A percentile compares a stretch with the other conserved stretches of the same genome.
Conservation (phyloP, 2,888 invertebrate genomes). For the Drosophila bunnanda region DNA sequence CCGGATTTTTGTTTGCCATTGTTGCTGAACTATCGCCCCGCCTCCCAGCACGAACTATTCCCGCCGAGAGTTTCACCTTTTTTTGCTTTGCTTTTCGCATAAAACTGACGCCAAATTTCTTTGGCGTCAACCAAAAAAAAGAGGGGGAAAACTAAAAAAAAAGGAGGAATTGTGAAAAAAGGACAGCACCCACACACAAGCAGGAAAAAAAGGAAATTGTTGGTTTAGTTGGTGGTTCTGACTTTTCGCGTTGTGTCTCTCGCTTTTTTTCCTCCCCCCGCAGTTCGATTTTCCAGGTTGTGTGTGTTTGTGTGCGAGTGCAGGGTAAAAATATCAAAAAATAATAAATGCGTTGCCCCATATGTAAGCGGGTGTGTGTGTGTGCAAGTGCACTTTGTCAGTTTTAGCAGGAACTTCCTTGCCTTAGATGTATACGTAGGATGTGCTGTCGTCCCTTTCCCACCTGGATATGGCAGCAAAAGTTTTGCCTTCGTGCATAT, state of each 20-base stretch:
- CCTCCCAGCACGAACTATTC: slow-evolving; percentile 1
- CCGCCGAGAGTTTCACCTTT: slow-evolving; percentile 31
- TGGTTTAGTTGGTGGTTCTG: slow-evolving; percentile 54
- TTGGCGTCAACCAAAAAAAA: slow-evolving; percentile 74
- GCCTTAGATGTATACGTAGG: slow-evolving; percentile 26
- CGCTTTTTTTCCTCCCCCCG: slow-evolving; percentile 15
- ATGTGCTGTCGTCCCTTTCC: slow-evolving; percentile 18
- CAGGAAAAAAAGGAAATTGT: slow-evolving; percentile 25
- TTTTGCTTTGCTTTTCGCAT: slow-evolving; percentile 57
- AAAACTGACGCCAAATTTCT: slow-evolving; percentile 79
- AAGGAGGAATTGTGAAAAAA: slow-evolving; percentile 4
- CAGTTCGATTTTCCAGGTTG: slow-evolving; percentile 67
- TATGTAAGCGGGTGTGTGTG: slow-evolving; percentile 22
- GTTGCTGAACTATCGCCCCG: slow-evolving; percentile 50
- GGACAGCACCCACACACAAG: slow-evolving; percentile 36
- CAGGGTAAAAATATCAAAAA: slow-evolving; percentile 63
- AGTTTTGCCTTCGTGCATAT: slow-evolving; percentile 74
- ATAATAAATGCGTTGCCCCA: slow-evolving; percentile 61
- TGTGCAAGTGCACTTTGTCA: slow-evolving; percentile 65
- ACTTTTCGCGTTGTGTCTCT: slow-evolving; percentile 50
- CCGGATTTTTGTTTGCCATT: slow-evolving; percentile 77
- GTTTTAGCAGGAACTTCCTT: slow-evolving; percentile 54
- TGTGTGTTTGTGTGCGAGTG: slow-evolving; percentile 2
- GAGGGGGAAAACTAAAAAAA: slow-evolving; percentile 3
- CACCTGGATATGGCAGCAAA: slow-evolving; percentile 66